Evolutionary conservation across 2,113 vertebrate species (phyloP), one percentile per base, ranked within the genome.

Genomic region (Nicator chloris): DNA sequence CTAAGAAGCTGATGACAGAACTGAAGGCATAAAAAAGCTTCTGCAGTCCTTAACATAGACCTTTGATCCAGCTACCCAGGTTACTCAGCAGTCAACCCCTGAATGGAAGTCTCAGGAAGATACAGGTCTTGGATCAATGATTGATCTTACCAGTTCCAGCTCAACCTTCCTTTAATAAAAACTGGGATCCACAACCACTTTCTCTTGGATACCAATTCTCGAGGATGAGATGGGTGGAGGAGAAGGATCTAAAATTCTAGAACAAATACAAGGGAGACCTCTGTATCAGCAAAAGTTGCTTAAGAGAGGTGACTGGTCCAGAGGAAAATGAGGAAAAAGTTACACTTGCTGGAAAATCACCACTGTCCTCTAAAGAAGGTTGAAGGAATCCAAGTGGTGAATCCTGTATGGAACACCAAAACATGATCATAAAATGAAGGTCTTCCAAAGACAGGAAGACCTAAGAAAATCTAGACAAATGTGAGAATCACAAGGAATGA

Each of bases 251-350:
- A 90, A 90, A 86, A 76, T 50, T 91, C 80, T 86, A 88, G n/a
- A 88, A 79, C 56, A 88, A 79, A 92, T 94, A 85, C 42, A 92
- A 75, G 65, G 66, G 33, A 96, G 51, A 90, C 66, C 51, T 82
- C 80, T 94, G 42, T 49, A 82, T 75, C 75, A 94, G 65, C 47
- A 75, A 42, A 88, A 82, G 30, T 28, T 82, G 56, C 79, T 84
- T 53, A 75, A 51, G 18, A 85, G 65, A 75, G 26, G 47, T 61
- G 47, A 90, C 42, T 63, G 37, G 40, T 61, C 63, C 28, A 66
- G 28, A 5, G 14, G 26, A 44, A 68, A 77, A 66, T 27, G 6
- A 39, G 18, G 15, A 45, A 71, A 49, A 69, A 70, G 40, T 78
- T 85, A 61, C 4, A 24, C 24, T 27, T 65, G 33, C 28, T 45